Evolutionary conservation across 1,140 invertebrate species (phyloP).

Genomic region (Drosophila carrolli): DNA sequence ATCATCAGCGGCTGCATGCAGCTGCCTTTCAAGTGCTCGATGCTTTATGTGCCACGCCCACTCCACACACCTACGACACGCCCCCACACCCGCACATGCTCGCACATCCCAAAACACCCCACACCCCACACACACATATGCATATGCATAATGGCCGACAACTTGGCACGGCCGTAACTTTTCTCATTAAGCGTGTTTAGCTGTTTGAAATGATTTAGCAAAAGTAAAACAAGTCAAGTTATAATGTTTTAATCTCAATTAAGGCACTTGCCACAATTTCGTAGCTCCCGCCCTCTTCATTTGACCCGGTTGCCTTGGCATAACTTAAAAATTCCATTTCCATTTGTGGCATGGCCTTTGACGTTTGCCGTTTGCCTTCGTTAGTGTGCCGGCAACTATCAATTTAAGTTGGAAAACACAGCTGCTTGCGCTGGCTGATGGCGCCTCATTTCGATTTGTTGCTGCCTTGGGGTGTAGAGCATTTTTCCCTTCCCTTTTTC

Average conservation of each 20-base stretch:
- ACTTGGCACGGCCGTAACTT: slow-evolving; percentile 65
- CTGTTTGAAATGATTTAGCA: slow-evolving; percentile 80
- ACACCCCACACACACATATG: slow-evolving; percentile 8
- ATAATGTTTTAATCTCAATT: slow-evolving; percentile 84
- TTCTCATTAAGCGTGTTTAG: slow-evolving; percentile 83
- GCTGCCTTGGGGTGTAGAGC: slow-evolving; percentile 31
- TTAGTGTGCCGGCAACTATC: slow-evolving; percentile 70
- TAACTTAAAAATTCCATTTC: slow-evolving; percentile 82
- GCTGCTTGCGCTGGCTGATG: slow-evolving; percentile 23
- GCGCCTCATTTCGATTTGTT: slow-evolving; percentile 74
- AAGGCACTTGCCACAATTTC: slow-evolving; percentile 78
- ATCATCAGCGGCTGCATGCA: slow-evolving; percentile 28
- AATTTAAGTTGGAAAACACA: slow-evolving; percentile 77
- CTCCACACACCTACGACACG: slow-evolving; percentile 26
- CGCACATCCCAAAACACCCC: not conserved
- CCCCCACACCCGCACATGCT: slow-evolving; percentile 1
- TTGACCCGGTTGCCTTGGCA: slow-evolving; percentile 63
- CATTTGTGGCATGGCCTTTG: slow-evolving; percentile 73
- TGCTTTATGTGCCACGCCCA: slow-evolving; percentile 49
- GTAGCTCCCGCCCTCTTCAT: slow-evolving; percentile 14
- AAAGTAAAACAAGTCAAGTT: slow-evolving; percentile 83
- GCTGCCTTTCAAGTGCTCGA: slow-evolving; percentile 69
- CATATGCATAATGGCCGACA: slow-evolving; percentile 72
- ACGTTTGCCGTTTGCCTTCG: slow-evolving; percentile 73
- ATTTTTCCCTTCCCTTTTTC: slow-evolving; percentile 15